Percentiles rank a stretch among this genome's conserved stretches.
phyloP scores from a whole-genome alignment of 2,113 vertebrate species.

The Ammodytes dubius region DNA sequence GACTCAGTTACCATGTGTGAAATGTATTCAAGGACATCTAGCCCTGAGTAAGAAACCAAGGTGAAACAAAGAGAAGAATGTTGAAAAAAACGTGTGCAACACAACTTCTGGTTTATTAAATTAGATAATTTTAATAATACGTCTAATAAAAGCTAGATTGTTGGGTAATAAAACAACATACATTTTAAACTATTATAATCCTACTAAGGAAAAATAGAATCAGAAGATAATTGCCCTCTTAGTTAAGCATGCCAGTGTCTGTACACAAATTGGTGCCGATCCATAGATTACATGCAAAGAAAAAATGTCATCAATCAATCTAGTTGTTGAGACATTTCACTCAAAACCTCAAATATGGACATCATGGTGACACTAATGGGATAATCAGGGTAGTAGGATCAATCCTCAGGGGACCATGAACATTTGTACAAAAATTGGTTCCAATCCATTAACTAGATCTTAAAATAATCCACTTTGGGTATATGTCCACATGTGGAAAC shows the following conservation, averaged over 20 bases:
- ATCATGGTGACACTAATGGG: background rate
- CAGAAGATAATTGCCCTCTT: background rate
- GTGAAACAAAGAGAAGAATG: constrained; percentile 17
- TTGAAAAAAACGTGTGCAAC: background rate
- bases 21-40: constrained; percentile 43
- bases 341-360: background rate
- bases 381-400: background rate
- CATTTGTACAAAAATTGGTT: background rate
- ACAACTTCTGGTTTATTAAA: background rate
- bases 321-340: background rate
- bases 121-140: no score
- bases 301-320: no score
- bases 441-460: background rate
- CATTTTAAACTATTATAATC: background rate
- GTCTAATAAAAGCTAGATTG: background rate
- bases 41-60: constrained; percentile 9
- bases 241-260: background rate
- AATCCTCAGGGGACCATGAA: background rate
- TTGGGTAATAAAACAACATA: background rate
- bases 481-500: no score
- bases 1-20: constrained; percentile 36
- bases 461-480: background rate
- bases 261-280: background rate
- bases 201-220: background rate
- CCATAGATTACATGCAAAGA: no score